These are phyloP conservation scores for Macrobrachium nipponense DNA, from an alignment of 1,140 invertebrate genomes.

Conservation along the genomic window DNA sequence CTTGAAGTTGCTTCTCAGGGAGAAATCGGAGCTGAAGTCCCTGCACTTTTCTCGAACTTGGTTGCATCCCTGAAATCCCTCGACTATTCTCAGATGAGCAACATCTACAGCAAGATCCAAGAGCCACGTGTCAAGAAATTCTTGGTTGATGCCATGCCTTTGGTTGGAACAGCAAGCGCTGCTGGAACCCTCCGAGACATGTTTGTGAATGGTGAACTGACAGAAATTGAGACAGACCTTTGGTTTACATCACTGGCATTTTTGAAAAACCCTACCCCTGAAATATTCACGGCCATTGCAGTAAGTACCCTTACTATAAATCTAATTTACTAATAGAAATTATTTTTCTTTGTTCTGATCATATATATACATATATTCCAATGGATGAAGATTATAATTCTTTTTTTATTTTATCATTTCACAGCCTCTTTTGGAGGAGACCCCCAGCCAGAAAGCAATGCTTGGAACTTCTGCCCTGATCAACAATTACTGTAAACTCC, in stretches of 20 bases:
- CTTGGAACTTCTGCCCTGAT: slow-evolving; percentile 70
- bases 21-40: slow-evolving; percentile 69
- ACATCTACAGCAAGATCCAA: slow-evolving; percentile 54
- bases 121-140: slow-evolving; percentile 71
- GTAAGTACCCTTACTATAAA: slow-evolving; percentile 69
- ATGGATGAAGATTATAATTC: neutral
- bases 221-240: slow-evolving; percentile 74
- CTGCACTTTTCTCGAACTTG: slow-evolving; percentile 68
- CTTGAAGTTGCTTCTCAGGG: slow-evolving; percentile 64
- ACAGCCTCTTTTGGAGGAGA: slow-evolving; percentile 68
- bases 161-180: slow-evolving; percentile 80
- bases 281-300: slow-evolving; percentile 77
- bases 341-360: neutral
- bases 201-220: slow-evolving; percentile 77
- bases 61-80: slow-evolving; percentile 66
- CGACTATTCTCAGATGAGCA: slow-evolving; percentile 55
- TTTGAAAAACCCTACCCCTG: slow-evolving; percentile 79
- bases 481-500: slow-evolving; percentile 69
- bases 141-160: slow-evolving; percentile 82
- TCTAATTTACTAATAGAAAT: neutral
- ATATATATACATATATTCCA: neutral
- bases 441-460: slow-evolving; percentile 70
- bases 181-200: slow-evolving; percentile 81
- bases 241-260: slow-evolving; percentile 73
- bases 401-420: slow-evolving; percentile 31